Conservation (phyloP, 2,888 invertebrate genomes). For the Agrotis clavis region DNA sequence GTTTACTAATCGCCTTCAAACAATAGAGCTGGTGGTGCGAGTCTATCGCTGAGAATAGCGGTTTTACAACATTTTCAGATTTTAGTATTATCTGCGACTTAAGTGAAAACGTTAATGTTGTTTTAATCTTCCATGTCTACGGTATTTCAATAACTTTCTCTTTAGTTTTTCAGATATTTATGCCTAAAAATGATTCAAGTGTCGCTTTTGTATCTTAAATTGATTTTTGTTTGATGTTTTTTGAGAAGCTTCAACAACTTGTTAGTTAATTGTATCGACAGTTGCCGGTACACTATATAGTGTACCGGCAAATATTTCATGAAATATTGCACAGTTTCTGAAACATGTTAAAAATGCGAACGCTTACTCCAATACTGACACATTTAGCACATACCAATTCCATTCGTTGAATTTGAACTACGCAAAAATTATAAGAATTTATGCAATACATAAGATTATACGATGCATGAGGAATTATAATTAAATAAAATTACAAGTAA, state of each 20-base stretch:
- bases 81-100: slow-evolving; percentile 26
- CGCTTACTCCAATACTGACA: slow-evolving; percentile 16
- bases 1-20: slow-evolving; percentile 16
- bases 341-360: slow-evolving; percentile 33
- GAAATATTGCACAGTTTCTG: slow-evolving; percentile 5
- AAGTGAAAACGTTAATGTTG: slow-evolving; percentile 56
- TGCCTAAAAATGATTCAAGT: slow-evolving; percentile 2
- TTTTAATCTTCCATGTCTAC: slow-evolving; percentile 44
- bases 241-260: not conserved
- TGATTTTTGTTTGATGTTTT: slow-evolving; percentile 1
- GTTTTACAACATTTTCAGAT: slow-evolving; percentile 36
- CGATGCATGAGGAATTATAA: slow-evolving; percentile 14
- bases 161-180: slow-evolving; percentile 25
- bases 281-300: not conserved
- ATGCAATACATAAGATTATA: slow-evolving; percentile 15
- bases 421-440: slow-evolving; percentile 17
- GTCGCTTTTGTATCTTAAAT: slow-evolving; percentile 18
- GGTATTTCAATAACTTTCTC: slow-evolving; percentile 47
- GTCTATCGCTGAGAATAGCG: slow-evolving; percentile 14
- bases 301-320: not conserved
- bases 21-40: slow-evolving; percentile 30
- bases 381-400: slow-evolving; percentile 23
- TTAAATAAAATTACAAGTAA: slow-evolving; percentile 31
- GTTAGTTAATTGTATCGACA: not conserved
- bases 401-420: slow-evolving; percentile 27